phyloP scores from a whole-genome alignment of 2,797 vertebrate species.

The Lagodon rhomboides region DNA sequence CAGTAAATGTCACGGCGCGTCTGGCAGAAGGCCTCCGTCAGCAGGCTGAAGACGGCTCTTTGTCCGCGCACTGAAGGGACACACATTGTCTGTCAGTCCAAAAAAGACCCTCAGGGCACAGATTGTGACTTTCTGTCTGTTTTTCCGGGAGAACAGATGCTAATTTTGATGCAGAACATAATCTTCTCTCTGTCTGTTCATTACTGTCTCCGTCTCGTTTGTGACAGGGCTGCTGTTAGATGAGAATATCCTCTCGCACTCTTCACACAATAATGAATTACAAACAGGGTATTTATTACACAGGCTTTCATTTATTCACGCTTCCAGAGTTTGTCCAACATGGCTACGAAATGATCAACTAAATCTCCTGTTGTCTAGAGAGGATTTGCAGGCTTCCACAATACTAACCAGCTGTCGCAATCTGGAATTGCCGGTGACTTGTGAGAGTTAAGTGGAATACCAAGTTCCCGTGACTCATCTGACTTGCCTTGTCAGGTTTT shows the following conservation, averaged over 20 bases:
- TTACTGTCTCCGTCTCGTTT: not conserved
- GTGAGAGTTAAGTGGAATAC: constrained; percentile 28
- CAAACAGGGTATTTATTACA: constrained; percentile 27
- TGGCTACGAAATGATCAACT: constrained; percentile 8
- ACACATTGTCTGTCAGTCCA: constrained; percentile 60
- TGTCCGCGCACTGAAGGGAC: constrained; percentile 68
- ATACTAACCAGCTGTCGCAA: constrained; percentile 17
- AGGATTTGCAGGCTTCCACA: constrained; percentile 43
- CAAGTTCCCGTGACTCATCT: constrained; percentile 58
- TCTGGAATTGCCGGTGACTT: constrained; percentile 24
- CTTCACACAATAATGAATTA: not conserved
- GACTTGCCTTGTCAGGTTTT: constrained; percentile 73
- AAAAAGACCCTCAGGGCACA: constrained; percentile 59
- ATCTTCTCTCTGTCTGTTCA: constrained; percentile 58
- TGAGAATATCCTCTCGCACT: not conserved
- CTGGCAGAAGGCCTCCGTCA: constrained; percentile 64
- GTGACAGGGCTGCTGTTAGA: constrained; percentile 20
- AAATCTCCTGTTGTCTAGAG: constrained; percentile 30
- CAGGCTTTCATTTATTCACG: constrained; percentile 33
- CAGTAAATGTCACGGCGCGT: constrained; percentile 78
- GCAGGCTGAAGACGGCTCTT: constrained; percentile 75
- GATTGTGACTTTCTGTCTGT: constrained; percentile 61
- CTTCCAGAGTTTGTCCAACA: constrained; percentile 35
- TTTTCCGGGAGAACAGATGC: constrained; percentile 56
- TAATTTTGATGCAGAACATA: constrained; percentile 49